Percentiles rank a stretch among this genome's conserved stretches.
Evolutionary conservation across 2,797 vertebrate species (phyloP).

Genomic region (Falco peregrinus): DNA sequence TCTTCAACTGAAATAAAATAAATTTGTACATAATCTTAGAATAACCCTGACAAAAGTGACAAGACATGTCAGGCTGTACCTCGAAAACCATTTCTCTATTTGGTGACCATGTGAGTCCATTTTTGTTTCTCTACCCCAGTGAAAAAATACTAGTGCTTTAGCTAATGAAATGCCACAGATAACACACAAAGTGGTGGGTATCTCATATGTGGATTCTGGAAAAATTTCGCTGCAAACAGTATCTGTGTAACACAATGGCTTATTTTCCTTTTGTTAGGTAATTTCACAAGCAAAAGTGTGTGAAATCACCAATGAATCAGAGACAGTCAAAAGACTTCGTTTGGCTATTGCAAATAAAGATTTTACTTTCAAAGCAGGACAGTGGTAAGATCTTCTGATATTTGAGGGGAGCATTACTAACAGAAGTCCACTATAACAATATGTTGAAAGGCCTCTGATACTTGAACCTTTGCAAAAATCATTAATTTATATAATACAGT

Average conservation of each 20-base stretch:
- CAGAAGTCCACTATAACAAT: not conserved
- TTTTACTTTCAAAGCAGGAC: conserved; percentile 94
- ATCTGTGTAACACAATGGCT: not conserved
- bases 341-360: conserved; percentile 82
- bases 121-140: not conserved
- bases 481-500: not conserved
- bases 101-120: not conserved
- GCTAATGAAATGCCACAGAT: not conserved
- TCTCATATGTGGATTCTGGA: not conserved
- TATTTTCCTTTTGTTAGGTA: conserved; percentile 72
- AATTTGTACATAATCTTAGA: not conserved
- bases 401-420: not conserved
- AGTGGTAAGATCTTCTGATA: conserved; percentile 85
- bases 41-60: not conserved
- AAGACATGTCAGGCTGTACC: not conserved
- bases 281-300: conserved; percentile 88
- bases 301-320: conserved; percentile 83
- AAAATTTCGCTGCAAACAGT: not conserved
- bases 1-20: not conserved
- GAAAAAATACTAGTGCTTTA: not conserved
- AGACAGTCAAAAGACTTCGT: conserved; percentile 87
- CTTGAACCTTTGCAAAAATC: not conserved
- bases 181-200: not conserved
- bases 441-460: not conserved
- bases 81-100: not conserved